Percentiles rank a stretch among this genome's conserved stretches.
These are phyloP conservation scores for Eilema depressum DNA, from an alignment of 2,888 invertebrate species.

Conservation along the genomic window DNA sequence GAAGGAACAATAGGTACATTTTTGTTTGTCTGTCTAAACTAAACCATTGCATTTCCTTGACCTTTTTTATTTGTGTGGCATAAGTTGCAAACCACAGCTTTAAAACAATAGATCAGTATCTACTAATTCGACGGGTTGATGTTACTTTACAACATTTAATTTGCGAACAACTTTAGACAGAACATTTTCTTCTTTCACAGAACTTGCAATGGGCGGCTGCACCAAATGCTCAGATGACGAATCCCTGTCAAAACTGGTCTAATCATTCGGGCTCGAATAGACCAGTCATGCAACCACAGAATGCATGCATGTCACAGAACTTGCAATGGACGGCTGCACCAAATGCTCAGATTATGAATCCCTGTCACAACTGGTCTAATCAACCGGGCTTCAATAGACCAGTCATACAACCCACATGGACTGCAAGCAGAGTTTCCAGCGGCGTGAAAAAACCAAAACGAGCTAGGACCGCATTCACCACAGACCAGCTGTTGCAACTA, in stretches of 20 bases:
- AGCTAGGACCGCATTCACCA: conserved; percentile 92
- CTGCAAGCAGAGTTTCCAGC: too few species aligned
- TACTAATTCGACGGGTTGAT: too few species aligned
- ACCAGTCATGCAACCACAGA: not conserved
- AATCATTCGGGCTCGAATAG: not conserved
- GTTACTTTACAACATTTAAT: too few species aligned
- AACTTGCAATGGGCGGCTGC: not conserved
- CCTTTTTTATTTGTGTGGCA: too few species aligned
- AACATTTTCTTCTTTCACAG: not conserved
- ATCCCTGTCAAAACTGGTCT: not conserved
- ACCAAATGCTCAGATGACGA: not conserved
- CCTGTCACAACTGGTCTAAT: not conserved
- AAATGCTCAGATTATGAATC: not conserved
- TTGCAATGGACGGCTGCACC: not conserved
- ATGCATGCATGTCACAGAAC: too few species aligned
- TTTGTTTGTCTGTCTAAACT: too few species aligned
- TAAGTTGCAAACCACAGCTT: too few species aligned
- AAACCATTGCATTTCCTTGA: too few species aligned
- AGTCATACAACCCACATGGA: conserved; percentile 30
- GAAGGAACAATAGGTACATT: too few species aligned
- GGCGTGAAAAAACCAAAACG: conserved; percentile 85
- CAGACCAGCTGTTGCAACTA: conserved; percentile 90
- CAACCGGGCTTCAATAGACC: not conserved
- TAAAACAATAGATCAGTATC: too few species aligned
- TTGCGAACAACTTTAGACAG: not conserved